Percentiles rank a stretch among this genome's conserved stretches.
phyloP scores from a whole-genome alignment of 2,888 invertebrate species.

The Microplitis manilae region DNA sequence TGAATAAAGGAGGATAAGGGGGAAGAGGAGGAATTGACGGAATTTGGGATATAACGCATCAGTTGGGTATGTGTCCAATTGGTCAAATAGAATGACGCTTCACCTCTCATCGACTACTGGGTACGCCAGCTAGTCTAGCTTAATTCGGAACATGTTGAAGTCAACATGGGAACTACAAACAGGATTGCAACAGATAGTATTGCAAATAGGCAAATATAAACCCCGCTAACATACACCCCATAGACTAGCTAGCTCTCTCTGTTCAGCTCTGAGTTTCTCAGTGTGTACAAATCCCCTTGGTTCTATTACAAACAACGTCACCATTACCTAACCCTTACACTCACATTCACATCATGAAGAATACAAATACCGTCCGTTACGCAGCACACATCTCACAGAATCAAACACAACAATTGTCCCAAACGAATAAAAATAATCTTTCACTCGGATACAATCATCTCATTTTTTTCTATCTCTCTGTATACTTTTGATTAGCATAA shows the following conservation, averaged over 20 bases:
- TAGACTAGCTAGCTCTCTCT: slow-evolving; percentile 9
- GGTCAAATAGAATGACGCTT: slow-evolving; percentile 34
- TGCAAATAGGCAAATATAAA: slow-evolving; percentile 57
- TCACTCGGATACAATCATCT: not conserved
- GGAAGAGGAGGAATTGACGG: not conserved
- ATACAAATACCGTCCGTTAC: not conserved
- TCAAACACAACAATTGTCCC: not conserved
- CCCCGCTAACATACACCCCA: slow-evolving; percentile 35
- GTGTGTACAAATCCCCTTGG: slow-evolving; percentile 24
- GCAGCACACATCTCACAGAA: not conserved
- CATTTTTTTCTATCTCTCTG: not conserved
- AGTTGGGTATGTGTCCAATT: slow-evolving; percentile 24
- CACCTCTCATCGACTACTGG: slow-evolving; percentile 19
- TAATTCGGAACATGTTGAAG: slow-evolving; percentile 50
- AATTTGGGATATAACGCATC: slow-evolving; percentile 1
- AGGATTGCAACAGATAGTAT: slow-evolving; percentile 59
- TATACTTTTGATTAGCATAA: not conserved
- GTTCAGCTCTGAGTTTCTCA: slow-evolving; percentile 25
- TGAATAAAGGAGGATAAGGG: not conserved
- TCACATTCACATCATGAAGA: not conserved
- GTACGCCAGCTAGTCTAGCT: slow-evolving; percentile 12
- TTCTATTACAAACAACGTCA: slow-evolving; percentile 40
- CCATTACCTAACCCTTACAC: slow-evolving; percentile 17
- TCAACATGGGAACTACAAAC: slow-evolving; percentile 65
- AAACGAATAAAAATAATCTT: not conserved